A percentile compares a stretch with the other conserved stretches of the same genome.
phyloP scores from a whole-genome alignment of 2,113 vertebrate genomes.

The Otis tarda region DNA sequence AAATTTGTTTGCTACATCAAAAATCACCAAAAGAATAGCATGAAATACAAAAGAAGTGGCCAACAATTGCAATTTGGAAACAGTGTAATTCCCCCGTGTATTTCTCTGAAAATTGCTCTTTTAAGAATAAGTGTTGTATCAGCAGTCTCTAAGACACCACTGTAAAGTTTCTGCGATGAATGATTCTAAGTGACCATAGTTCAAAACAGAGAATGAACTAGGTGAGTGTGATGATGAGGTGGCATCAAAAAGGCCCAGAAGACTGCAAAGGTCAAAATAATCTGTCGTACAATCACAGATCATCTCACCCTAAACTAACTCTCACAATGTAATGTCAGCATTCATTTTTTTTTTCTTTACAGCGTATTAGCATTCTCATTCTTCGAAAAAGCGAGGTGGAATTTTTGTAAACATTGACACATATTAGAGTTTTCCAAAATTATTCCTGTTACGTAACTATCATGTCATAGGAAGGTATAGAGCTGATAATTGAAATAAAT shows the following conservation, averaged over 20 bases:
- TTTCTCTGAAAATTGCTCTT: background rate
- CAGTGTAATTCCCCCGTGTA: background rate
- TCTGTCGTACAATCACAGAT: background rate
- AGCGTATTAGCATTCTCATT: background rate
- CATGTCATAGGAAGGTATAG: background rate
- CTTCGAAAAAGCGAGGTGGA: background rate
- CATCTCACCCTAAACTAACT: background rate
- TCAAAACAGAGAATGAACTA: background rate
- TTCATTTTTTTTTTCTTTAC: background rate
- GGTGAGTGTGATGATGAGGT: background rate
- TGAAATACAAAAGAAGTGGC: slow-evolving; percentile 20
- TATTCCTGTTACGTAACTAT: background rate
- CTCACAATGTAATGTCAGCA: background rate
- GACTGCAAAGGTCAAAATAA: background rate
- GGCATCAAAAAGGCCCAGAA: background rate
- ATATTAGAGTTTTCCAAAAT: background rate
- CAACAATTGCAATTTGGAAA: slow-evolving; percentile 10
- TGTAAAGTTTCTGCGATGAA: background rate
- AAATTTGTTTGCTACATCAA: slow-evolving; percentile 39
- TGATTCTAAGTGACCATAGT: background rate
- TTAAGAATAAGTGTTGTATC: background rate
- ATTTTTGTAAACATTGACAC: background rate
- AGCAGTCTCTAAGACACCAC: background rate
- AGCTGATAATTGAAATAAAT: background rate
- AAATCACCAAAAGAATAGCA: slow-evolving; percentile 17